Evolutionary conservation across 2,113 vertebrate species (phyloP), one percentile per base, ranked within the genome.

Genomic region (Uria lomvia): DNA sequence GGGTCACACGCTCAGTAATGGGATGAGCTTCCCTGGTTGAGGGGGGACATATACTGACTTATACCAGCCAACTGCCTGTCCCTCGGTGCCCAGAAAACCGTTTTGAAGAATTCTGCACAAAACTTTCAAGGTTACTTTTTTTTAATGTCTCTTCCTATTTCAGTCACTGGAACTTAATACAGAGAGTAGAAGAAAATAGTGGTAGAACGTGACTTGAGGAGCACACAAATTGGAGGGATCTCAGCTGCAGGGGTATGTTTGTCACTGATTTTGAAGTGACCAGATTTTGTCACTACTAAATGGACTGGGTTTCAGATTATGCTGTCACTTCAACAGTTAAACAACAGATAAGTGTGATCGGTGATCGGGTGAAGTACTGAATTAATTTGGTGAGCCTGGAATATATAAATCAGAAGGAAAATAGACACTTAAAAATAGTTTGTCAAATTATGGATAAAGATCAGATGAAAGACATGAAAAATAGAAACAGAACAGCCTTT

Each of bases 401-500:
- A 94, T 92, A 81, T 22, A 81, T 42, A 91, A 88, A 88, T 96
- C 76, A 85, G n/a, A 88, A 63, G 85, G 65, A 94, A 94, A 96
- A 96, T n/a, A 96, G 93, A 88, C 80, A 63, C 34, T 94, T 95
- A 73, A 96, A 95, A 96, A 96, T 76, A 96, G 70, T 87, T 94
- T 62, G 72, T 87, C 68, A 85, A 94, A 94, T 94, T 96, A 91
- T 77, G 88, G 94, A 89, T 92, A 91, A 94, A 88, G 76, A 96
- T 73, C 49, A 90, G 84, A 96, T 91, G 86, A 95, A 96, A 96
- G 81, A 95, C 91, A 93, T 81, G 82, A 94, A 96, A 96, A 95
- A 92, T 92, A 95, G 90, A 88, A 97, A 67, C 78, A 77, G 86
- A 96, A 81, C 43, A 88, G 85, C 92, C 95, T 97, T 95, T 96